Percentiles rank a stretch among this genome's conserved stretches.
Conservation (phyloP, 2,888 invertebrate genomes). For the Scaeva pyrastri region DNA sequence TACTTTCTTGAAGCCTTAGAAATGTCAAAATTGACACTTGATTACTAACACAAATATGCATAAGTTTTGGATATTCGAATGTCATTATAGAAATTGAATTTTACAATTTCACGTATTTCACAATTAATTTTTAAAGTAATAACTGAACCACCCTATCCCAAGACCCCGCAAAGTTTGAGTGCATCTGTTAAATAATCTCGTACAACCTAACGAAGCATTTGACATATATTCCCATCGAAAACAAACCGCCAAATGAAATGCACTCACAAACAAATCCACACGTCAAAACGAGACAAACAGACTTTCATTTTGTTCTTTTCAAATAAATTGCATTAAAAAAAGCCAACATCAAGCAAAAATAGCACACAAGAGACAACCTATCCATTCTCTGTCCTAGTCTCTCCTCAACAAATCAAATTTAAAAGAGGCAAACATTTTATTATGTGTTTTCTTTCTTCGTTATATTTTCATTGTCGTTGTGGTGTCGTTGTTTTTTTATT, state of each 20-base stretch:
- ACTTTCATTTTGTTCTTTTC: neutral
- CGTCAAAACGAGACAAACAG: constrained; percentile 35
- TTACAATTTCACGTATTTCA: no score
- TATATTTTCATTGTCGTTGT: neutral
- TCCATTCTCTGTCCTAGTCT: no score
- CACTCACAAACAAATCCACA: neutral
- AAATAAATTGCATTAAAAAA: constrained; percentile 5
- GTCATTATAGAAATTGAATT: no score
- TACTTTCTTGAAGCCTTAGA: no score
- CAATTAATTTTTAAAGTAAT: neutral
- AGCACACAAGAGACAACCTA: constrained; percentile 12
- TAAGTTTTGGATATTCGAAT: no score
- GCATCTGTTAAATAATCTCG: neutral
- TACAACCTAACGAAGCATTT: constrained; percentile 43
- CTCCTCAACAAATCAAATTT: constrained; percentile 10
- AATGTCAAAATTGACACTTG: no score
- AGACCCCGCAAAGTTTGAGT: constrained; percentile 29
- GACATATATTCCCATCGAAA: constrained; percentile 45
- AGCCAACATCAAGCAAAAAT: constrained; percentile 56
- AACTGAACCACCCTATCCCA: neutral
- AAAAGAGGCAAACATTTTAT: constrained; percentile 2
- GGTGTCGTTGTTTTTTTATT: constrained; percentile 20
- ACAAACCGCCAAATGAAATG: neutral
- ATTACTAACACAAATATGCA: no score
- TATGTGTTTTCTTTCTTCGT: neutral